Evolutionary conservation across 1,140 invertebrate genomes (phyloP).

Genomic region (Pseudomyrmex concolor): DNA sequence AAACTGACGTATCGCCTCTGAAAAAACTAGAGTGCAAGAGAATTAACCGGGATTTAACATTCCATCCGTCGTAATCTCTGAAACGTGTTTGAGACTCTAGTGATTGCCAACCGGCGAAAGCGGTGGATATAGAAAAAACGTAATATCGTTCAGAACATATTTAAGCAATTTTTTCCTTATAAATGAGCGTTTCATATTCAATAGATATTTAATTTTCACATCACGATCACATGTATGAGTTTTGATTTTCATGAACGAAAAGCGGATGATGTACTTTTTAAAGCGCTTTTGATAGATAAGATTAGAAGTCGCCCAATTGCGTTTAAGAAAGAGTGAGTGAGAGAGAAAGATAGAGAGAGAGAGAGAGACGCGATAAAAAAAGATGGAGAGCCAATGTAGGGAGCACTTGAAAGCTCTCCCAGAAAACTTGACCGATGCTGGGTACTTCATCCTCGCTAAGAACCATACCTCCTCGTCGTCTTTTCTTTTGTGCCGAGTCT

Average conservation of each 20-base stretch:
- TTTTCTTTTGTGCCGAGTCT: slow-evolving; percentile 70
- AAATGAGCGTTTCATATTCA: too few species aligned
- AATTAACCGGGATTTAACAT: slow-evolving; percentile 35
- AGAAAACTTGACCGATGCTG: slow-evolving; percentile 75
- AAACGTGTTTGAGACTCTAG: neutral
- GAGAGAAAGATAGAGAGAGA: too few species aligned
- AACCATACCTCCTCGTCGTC: slow-evolving; percentile 76
- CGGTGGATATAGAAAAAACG: neutral
- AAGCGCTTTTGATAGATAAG: slow-evolving; percentile 54
- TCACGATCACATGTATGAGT: neutral
- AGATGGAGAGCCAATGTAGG: slow-evolving; percentile 40
- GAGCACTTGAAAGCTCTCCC: slow-evolving; percentile 77
- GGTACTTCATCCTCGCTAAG: slow-evolving; percentile 80
- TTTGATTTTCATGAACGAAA: neutral
- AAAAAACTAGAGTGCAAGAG: neutral
- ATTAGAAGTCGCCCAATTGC: slow-evolving; percentile 41
- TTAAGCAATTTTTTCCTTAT: too few species aligned
- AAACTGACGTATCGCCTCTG: slow-evolving; percentile 36
- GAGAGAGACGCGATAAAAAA: slow-evolving; percentile 30
- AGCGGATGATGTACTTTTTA: slow-evolving; percentile 20
- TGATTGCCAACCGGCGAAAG: neutral
- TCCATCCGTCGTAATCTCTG: neutral
- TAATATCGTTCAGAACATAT: neutral
- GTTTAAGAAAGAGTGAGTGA: too few species aligned
- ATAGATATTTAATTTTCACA: too few species aligned